Conservation (phyloP, 2,797 vertebrate species). For the Podargus strigoides region DNA sequence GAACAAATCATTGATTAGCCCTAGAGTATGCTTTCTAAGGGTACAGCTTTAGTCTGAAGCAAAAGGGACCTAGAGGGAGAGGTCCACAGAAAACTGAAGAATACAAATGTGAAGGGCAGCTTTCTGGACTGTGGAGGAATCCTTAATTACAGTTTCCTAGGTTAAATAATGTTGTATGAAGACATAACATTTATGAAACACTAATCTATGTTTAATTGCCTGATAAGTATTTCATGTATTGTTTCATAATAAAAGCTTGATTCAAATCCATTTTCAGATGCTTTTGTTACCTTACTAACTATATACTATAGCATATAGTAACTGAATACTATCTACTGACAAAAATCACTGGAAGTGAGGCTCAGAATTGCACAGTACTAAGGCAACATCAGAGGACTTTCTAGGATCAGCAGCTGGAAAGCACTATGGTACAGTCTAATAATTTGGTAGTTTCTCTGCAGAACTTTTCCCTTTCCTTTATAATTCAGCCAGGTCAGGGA, state of each 20-base stretch:
- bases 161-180: not conserved
- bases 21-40: not conserved
- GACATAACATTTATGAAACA: not conserved
- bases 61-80: not conserved
- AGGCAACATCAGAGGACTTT: not conserved
- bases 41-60: not conserved
- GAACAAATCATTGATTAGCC: not conserved
- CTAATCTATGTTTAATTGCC: not conserved
- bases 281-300: not conserved
- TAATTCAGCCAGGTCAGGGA: not conserved
- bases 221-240: not conserved
- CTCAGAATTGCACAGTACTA: not conserved
- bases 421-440: not conserved
- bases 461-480: not conserved
- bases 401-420: not conserved
- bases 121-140: not conserved
- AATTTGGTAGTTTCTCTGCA: not conserved
- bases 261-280: not conserved
- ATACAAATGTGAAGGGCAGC: not conserved
- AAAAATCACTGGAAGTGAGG: not conserved
- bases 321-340: not conserved
- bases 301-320: too few relatives aligned
- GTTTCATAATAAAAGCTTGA: conserved; percentile 43
- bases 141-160: not conserved
- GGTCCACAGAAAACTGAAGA: not conserved